Evolutionary conservation across 2,797 vertebrate genomes (phyloP), one percentile per base, ranked within the genome.

Genomic region (Hybognathus amarus): DNA sequence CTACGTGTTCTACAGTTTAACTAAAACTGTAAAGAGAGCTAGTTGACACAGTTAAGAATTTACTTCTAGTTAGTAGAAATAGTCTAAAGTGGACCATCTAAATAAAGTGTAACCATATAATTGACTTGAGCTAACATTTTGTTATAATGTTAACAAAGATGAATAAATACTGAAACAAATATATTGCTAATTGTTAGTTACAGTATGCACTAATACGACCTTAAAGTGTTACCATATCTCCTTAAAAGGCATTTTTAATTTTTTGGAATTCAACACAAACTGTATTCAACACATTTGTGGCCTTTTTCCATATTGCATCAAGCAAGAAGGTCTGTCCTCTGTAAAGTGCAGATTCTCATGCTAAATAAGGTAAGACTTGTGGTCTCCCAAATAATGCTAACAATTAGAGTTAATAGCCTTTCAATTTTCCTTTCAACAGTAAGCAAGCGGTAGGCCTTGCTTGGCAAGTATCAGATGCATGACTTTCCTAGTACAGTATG

Each of bases 321-420:
- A 59, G 8, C 24, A 17, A 42, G 5, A 17, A 61, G 5, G 4
- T 42, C 54, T 27, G 36, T 59, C 5, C 36, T 42, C 36, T 59
- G 8, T 24, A 15, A 45, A 42, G 54, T 33, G 56, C 24, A 63
- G 75, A 64, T 64, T 33, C 1, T 47, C 18, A 77, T 64, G 24
- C 59, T 64, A 77, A 47, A 77, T 64, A 77, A 77, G 54, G 54
- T 61, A 77, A 63, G 74, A 20, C 36, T 77, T 42, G 38, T 77
- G 59, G 10, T 30, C 40, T 30, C n/a, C 52, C 36, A 42, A 61
- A 42, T 47, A 77, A 64, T 47, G 12, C 59, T 33, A 64, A 56
- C 59, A 64, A 77, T 64, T 64, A 63, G 38, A 64, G 59, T 63
- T 47, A 64, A 77, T 27, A 33, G 18, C 18, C 27, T 64, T 45